phyloP scores from a whole-genome alignment of 1,140 invertebrate species.

The Eumeta japonica region DNA sequence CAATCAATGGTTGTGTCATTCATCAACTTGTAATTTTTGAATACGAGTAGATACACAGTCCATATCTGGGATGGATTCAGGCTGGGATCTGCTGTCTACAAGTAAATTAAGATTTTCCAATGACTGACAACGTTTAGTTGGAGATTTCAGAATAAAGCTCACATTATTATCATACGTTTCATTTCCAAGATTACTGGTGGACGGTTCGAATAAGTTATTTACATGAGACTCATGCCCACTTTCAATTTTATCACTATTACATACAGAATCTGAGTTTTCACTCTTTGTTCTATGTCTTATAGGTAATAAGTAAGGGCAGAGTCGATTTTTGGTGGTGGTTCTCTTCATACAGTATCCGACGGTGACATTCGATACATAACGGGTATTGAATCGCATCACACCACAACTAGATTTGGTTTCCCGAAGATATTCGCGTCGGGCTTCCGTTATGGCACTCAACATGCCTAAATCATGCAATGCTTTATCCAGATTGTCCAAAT shows the following conservation, averaged over 20 bases:
- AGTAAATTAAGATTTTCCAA: conserved; percentile 44
- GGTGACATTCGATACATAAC: conserved; percentile 59
- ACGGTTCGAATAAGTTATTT: conserved; percentile 39
- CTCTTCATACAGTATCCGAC: conserved; percentile 59
- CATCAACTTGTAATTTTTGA: conserved; percentile 48
- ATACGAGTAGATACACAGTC: conserved; percentile 48
- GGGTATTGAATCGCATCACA: conserved; percentile 57
- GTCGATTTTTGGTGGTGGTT: conserved; percentile 47
- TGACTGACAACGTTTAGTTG: conserved; percentile 45
- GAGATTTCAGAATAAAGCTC: conserved; percentile 12
- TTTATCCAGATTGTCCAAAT: conserved; percentile 56
- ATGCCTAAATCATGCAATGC: conserved; percentile 60
- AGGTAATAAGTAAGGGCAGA: conserved; percentile 50
- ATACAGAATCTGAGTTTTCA: conserved; percentile 59
- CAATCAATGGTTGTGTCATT: conserved; percentile 31
- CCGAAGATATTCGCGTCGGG: conserved; percentile 55
- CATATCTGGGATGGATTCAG: conserved; percentile 43
- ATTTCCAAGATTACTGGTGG: conserved; percentile 29
- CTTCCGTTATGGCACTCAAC: conserved; percentile 58
- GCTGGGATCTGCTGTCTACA: conserved; percentile 23
- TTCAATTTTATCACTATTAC: conserved; percentile 34
- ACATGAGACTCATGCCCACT: conserved; percentile 30
- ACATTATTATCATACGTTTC: background rate
- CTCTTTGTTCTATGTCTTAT: conserved; percentile 60
- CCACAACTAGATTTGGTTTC: conserved; percentile 51